Conservation (phyloP, 2,113 vertebrate genomes). For the Gambusia affinis region DNA sequence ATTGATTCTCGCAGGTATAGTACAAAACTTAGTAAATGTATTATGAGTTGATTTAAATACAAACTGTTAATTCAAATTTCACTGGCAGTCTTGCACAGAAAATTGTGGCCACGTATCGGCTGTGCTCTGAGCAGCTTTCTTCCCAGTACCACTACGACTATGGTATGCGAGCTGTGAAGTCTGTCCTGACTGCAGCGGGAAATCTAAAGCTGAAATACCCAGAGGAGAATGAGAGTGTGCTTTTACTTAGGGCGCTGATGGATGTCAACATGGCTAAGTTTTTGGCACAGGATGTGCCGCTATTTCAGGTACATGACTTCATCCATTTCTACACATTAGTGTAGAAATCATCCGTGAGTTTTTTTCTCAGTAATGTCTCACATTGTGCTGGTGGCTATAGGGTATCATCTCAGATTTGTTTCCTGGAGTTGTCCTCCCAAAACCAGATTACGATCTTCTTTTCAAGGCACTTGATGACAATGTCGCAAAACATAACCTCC, state of each 20-base stretch:
- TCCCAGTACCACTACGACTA: slow-evolving; percentile 96
- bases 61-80: background rate
- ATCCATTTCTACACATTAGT: background rate
- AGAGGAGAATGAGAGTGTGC: slow-evolving; percentile 84
- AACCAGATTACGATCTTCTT: slow-evolving; percentile 88
- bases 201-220: slow-evolving; percentile 93
- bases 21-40: background rate
- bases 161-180: slow-evolving; percentile 93
- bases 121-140: slow-evolving; percentile 93
- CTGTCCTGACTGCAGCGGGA: slow-evolving; percentile 91
- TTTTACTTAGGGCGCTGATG: slow-evolving; percentile 87
- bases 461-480: slow-evolving; percentile 84
- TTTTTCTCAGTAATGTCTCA: background rate
- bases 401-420: slow-evolving; percentile 96
- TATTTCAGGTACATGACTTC: slow-evolving; percentile 86
- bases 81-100: slow-evolving; percentile 87
- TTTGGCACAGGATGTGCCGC: slow-evolving; percentile 89
- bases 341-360: background rate
- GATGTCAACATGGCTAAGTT: slow-evolving; percentile 96
- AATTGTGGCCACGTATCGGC: slow-evolving; percentile 93
- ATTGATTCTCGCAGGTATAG: slow-evolving; percentile 90
- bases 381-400: slow-evolving; percentile 65
- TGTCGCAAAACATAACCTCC: slow-evolving; percentile 85
- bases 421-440: slow-evolving; percentile 88
- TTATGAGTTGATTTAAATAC: background rate